Percentiles rank a stretch among this genome's conserved stretches.
phyloP scores from a whole-genome alignment of 92 coral and sea anemone genomes.

The Epizoanthus scotinus region DNA sequence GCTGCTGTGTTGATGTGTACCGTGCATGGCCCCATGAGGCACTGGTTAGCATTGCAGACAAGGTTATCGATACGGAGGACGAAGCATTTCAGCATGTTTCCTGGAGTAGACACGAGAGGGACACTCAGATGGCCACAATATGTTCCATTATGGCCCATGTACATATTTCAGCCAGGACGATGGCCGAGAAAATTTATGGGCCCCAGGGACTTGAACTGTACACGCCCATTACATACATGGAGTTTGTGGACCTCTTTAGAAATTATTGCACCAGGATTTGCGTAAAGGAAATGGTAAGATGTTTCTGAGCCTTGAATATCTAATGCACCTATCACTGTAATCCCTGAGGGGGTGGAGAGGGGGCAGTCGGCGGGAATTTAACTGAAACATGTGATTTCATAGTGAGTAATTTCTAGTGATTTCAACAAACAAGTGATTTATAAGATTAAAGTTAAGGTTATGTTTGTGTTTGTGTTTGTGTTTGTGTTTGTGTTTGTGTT shows the following conservation, averaged over 20 bases:
- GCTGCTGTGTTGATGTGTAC: constrained; percentile 86
- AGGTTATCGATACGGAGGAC: constrained; percentile 62
- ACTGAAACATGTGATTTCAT: background rate
- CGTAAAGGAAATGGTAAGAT: constrained; percentile 75
- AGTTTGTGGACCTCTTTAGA: constrained; percentile 82
- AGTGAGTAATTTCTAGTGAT: background rate
- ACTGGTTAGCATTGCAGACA: constrained; percentile 75
- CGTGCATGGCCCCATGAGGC: constrained; percentile 90
- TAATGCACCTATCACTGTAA: background rate
- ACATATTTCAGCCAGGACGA: constrained; percentile 74
- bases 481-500: no score
- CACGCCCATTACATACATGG: constrained; percentile 84
- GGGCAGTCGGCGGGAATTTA: no score
- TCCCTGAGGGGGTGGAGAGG: no score
- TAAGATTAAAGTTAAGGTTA: no score
- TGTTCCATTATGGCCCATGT: constrained; percentile 93
- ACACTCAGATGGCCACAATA: constrained; percentile 60
- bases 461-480: no score
- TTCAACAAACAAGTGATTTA: background rate
- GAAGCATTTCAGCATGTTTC: constrained; percentile 55
- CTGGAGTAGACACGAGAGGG: constrained; percentile 59
- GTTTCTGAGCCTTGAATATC: background rate
- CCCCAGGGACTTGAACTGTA: constrained; percentile 70
- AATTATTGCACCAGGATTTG: constrained; percentile 77
- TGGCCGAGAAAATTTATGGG: constrained; percentile 74